Conservation (phyloP, 2,888 invertebrate species). For the Phragmatobia fuliginosa region DNA sequence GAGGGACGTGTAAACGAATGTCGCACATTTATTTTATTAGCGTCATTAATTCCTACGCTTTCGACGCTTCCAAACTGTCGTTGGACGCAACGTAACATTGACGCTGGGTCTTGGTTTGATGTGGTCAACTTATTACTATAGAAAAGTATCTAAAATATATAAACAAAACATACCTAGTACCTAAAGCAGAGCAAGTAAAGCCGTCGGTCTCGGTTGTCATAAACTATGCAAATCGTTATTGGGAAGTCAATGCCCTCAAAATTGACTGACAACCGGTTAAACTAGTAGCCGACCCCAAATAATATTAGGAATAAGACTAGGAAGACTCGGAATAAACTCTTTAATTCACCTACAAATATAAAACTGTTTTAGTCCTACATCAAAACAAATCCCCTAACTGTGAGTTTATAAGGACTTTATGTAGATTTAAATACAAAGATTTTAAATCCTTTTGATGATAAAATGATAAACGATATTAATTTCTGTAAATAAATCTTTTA, state of each 20-base stretch:
- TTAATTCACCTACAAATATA: background rate
- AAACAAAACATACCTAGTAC: too few species aligned
- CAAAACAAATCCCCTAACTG: background rate
- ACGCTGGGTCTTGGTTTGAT: conserved; percentile 31
- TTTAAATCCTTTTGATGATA: too few species aligned
- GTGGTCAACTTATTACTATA: background rate
- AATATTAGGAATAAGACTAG: too few species aligned
- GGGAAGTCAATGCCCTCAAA: too few species aligned
- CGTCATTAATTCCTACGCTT: conserved; percentile 81
- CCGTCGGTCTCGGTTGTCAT: too few species aligned
- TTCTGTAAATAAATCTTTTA: too few species aligned
- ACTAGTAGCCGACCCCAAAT: too few species aligned
- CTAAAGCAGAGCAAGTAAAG: too few species aligned
- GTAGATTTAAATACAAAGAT: background rate
- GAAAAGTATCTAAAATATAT: background rate
- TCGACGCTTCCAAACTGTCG: conserved; percentile 68
- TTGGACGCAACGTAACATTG: conserved; percentile 49
- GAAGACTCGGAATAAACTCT: background rate
- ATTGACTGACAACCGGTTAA: too few species aligned
- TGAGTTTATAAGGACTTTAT: background rate
- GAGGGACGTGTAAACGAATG: conserved; percentile 84
- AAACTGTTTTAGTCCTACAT: background rate
- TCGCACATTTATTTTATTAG: conserved; percentile 85
- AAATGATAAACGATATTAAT: too few species aligned
- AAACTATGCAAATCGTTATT: too few species aligned